phyloP scores from a whole-genome alignment of 1,140 invertebrate species.

The Drosophila mayri region DNA sequence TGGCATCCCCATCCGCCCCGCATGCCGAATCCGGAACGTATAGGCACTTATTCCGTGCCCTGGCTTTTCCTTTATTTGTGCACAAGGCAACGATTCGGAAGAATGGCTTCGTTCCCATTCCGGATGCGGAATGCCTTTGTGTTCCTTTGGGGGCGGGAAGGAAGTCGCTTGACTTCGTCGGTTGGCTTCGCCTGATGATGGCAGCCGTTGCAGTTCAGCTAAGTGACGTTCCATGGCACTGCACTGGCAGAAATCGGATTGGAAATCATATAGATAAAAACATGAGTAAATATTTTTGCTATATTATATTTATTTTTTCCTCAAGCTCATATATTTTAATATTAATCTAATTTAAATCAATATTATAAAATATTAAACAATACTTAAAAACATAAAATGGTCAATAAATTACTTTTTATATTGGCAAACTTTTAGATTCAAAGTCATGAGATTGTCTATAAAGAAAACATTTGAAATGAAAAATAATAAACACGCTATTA shows the following conservation, averaged over 20 bases:
- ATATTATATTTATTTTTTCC: neutral
- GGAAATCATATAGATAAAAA: neutral
- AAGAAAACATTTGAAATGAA: neutral
- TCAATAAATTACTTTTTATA: neutral
- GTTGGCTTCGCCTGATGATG: constrained; percentile 35
- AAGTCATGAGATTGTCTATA: neutral
- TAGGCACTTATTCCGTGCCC: constrained; percentile 47
- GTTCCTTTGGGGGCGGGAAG: constrained; percentile 11
- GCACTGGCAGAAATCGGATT: constrained; percentile 38
- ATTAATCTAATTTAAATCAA: no score
- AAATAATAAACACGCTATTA: constrained; percentile 11
- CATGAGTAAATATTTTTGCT: no score
- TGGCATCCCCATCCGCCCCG: constrained; percentile 11
- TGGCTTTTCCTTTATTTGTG: constrained; percentile 72
- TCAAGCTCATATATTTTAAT: neutral
- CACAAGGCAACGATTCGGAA: constrained; percentile 78
- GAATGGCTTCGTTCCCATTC: constrained; percentile 63
- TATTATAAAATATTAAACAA: no score
- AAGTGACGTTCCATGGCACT: constrained; percentile 26
- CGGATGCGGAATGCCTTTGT: constrained; percentile 22
- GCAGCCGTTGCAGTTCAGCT: constrained; percentile 43
- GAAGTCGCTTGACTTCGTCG: constrained; percentile 35
- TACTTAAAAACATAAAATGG: neutral
- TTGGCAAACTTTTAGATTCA: neutral
- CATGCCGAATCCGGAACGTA: constrained; percentile 21